Percentiles rank a stretch among this genome's conserved stretches.
Evolutionary conservation across 2,888 invertebrate genomes (phyloP).

Genomic region (Noctua janthe): DNA sequence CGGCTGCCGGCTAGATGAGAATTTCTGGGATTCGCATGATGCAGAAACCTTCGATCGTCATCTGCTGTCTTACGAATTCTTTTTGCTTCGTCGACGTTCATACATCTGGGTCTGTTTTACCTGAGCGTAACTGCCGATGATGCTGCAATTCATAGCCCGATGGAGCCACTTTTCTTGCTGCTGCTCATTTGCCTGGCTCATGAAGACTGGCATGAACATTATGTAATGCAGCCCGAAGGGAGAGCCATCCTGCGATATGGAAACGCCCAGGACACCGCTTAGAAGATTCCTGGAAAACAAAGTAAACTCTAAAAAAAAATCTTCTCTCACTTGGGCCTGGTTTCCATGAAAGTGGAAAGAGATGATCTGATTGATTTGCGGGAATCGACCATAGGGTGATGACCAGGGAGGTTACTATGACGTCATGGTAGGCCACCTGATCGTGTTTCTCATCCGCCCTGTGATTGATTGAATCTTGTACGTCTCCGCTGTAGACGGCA

Average conservation of each 20-base stretch:
- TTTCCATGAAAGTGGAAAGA: neutral
- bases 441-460: neutral
- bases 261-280: constrained; percentile 91
- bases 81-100: neutral
- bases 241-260: constrained; percentile 92
- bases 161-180: constrained; percentile 96
- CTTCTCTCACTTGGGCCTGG: neutral
- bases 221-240: constrained; percentile 94
- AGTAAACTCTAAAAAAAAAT: neutral
- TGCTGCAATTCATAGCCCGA: constrained; percentile 94
- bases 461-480: neutral
- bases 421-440: no score
- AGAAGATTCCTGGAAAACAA: constrained; percentile 86
- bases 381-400: neutral
- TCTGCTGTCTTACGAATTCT: neutral
- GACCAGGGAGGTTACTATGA: no score
- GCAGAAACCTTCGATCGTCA: neutral
- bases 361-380: neutral
- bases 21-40: neutral
- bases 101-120: constrained; percentile 77
- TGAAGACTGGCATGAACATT: constrained; percentile 97
- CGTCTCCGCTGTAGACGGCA: neutral
- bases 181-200: constrained; percentile 96
- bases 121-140: constrained; percentile 98
- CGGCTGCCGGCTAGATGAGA: neutral